A percentile compares a stretch with the other conserved stretches of the same genome.
phyloP scores from a whole-genome alignment of 2,888 invertebrate species.

The Coelinius sp. region DNA sequence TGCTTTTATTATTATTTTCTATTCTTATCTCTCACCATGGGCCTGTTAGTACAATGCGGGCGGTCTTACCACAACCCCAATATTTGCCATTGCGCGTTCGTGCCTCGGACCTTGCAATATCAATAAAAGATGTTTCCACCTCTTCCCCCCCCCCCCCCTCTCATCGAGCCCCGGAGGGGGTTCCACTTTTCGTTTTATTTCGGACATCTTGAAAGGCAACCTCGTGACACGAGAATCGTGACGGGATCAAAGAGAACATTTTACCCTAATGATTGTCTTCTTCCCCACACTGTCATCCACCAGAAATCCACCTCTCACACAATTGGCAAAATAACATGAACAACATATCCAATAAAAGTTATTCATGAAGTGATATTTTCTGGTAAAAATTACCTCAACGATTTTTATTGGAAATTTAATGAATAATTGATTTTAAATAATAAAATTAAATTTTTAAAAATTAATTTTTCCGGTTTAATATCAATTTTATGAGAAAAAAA shows the following conservation, averaged over 20 bases:
- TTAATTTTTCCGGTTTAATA: too few species aligned
- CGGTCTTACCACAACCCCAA: slow-evolving; percentile 57
- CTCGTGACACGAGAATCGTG: slow-evolving; percentile 54
- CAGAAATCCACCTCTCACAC: neutral
- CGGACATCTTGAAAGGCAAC: slow-evolving; percentile 33
- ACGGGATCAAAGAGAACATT: slow-evolving; percentile 67
- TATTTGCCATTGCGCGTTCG: slow-evolving; percentile 24
- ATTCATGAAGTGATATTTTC: too few species aligned
- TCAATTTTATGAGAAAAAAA: too few species aligned
- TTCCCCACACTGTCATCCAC: slow-evolving; percentile 31
- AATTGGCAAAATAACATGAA: slow-evolving; percentile 27
- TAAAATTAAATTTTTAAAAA: too few species aligned
- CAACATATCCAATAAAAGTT: neutral
- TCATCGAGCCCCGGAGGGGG: slow-evolving; percentile 10
- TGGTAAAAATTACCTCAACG: too few species aligned
- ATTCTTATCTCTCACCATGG: slow-evolving; percentile 51
- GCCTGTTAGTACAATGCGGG: slow-evolving; percentile 67
- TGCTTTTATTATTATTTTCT: slow-evolving; percentile 1
- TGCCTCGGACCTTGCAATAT: slow-evolving; percentile 59
- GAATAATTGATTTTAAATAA: too few species aligned
- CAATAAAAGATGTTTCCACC: slow-evolving; percentile 55
- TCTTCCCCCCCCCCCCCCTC: too few species aligned
- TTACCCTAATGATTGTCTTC: slow-evolving; percentile 63
- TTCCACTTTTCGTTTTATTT: slow-evolving; percentile 19
- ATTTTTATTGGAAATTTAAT: too few species aligned